Evolutionary conservation across 2,888 invertebrate species (phyloP).

Genomic region (Epinotia bilunana): DNA sequence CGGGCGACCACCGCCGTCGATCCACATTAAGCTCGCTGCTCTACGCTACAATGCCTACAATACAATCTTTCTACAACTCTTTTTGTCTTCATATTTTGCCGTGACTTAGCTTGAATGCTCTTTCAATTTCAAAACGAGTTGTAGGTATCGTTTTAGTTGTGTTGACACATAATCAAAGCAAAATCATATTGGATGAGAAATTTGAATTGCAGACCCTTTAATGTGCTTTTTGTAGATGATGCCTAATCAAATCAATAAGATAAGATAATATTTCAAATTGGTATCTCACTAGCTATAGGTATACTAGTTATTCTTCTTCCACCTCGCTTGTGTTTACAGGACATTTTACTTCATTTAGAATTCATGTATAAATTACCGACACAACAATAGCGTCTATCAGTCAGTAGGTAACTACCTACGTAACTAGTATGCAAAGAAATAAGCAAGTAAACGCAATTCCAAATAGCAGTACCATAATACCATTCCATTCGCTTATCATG

Average conservation of each 20-base stretch:
- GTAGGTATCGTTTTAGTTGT: conserved; percentile 11
- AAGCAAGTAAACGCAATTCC: conserved; percentile 17
- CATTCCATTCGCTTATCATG: conserved; percentile 38
- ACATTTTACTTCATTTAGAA: conserved; percentile 23
- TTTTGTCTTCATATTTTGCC: conserved; percentile 35
- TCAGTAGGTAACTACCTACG: conserved; percentile 9
- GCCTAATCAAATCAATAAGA: not conserved
- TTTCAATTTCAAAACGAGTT: conserved; percentile 18
- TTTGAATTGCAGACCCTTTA: not conserved
- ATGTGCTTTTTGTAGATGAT: not conserved
- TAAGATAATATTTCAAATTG: not conserved
- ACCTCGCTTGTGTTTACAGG: conserved; percentile 13
- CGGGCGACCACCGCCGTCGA: conserved; percentile 44
- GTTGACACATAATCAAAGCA: not conserved
- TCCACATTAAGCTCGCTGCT: conserved; percentile 30
- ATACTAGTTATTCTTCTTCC: not conserved
- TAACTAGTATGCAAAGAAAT: conserved; percentile 20
- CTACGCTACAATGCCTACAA: conserved; percentile 33
- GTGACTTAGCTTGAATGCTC: conserved; percentile 36
- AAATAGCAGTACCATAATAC: conserved; percentile 25
- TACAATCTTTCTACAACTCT: conserved; percentile 36
- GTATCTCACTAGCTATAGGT: not conserved
- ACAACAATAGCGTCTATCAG: conserved; percentile 31
- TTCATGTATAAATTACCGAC: conserved; percentile 38
- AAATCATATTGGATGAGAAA: not conserved